Percentiles rank a stretch among this genome's conserved stretches.
These are phyloP conservation scores for Anoplolepis gracilipes DNA, from an alignment of 1,140 invertebrate species.

Conservation along the genomic window DNA sequence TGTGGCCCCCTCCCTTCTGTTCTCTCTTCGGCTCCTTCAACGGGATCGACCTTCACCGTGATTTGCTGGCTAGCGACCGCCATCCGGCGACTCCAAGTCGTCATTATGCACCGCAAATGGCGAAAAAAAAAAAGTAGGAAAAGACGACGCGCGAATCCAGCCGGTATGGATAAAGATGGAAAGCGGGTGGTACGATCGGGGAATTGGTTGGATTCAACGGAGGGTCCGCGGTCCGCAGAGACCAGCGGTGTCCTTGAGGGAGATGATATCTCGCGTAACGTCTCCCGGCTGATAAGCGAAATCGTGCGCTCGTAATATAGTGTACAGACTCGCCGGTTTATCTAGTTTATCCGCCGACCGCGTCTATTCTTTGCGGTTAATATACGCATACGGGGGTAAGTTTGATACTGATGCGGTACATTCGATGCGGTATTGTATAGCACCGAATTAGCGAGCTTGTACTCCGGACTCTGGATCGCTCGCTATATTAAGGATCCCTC, in stretches of 20 bases:
- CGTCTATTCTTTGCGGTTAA: conserved; percentile 67
- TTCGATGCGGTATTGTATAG: conserved; percentile 56
- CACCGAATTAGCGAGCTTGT: conserved; percentile 60
- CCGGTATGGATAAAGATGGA: neutral
- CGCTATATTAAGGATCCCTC: conserved; percentile 51
- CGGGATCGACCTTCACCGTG: conserved; percentile 78
- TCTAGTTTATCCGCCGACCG: conserved; percentile 65
- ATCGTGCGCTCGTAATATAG: conserved; percentile 63
- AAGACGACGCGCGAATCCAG: conserved; percentile 45
- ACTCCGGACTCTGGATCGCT: conserved; percentile 21
- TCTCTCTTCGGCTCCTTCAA: conserved; percentile 52
- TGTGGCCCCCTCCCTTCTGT: conserved; percentile 6
- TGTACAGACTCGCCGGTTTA: conserved; percentile 60
- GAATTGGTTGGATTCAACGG: conserved; percentile 50
- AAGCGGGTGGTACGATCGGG: conserved; percentile 21
- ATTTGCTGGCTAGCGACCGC: conserved; percentile 74
- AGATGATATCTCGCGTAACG: conserved; percentile 66
- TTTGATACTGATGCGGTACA: conserved; percentile 56
- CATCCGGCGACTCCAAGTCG: conserved; percentile 59
- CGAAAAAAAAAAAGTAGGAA: conserved; percentile 49
- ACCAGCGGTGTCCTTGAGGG: conserved; percentile 56
- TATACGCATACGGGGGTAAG: conserved; percentile 48
- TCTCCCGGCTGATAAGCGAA: conserved; percentile 67
- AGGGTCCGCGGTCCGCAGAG: conserved; percentile 53
- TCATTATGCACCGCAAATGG: conserved; percentile 64